These are phyloP conservation scores for Dasypus novemcinctus DNA, from an alignment of 2,113 vertebrate genomes.

Conservation along the genomic window DNA sequence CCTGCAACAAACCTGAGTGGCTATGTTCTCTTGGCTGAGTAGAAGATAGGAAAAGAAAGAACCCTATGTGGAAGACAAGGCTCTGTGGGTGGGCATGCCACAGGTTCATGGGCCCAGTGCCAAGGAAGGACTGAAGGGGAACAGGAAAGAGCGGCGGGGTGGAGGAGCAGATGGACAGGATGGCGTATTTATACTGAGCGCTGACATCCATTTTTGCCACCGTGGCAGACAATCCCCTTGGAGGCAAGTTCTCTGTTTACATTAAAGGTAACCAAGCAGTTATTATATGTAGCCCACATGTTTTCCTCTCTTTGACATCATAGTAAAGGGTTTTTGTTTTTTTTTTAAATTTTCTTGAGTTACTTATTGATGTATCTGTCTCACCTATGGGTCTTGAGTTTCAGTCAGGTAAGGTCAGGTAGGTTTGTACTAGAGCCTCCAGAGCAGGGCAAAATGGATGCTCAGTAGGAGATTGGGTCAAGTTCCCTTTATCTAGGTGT, in stretches of 20 bases:
- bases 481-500: too few relatives aligned
- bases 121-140: rapidly evolving
- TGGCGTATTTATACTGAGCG: neutral
- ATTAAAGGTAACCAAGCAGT: neutral
- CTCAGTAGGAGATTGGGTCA: rapidly evolving
- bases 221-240: neutral
- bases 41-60: neutral
- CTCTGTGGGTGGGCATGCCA: too few relatives aligned
- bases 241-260: neutral
- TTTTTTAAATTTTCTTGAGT: neutral
- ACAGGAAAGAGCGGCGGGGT: neutral
- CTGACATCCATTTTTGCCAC: rapidly evolving
- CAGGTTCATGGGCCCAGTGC: rapidly evolving
- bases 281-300: rapidly evolving
- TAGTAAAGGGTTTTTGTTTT: neutral
- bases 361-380: neutral
- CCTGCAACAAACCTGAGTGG: neutral
- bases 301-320: neutral
- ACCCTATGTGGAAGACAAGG: neutral
- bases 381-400: neutral
- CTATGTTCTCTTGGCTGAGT: neutral
- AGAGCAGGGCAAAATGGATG: neutral
- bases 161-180: neutral
- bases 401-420: neutral
- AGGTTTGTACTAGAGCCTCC: neutral